phyloP scores from a whole-genome alignment of 2,888 invertebrate species.

The Lepidochitona cinerea region DNA sequence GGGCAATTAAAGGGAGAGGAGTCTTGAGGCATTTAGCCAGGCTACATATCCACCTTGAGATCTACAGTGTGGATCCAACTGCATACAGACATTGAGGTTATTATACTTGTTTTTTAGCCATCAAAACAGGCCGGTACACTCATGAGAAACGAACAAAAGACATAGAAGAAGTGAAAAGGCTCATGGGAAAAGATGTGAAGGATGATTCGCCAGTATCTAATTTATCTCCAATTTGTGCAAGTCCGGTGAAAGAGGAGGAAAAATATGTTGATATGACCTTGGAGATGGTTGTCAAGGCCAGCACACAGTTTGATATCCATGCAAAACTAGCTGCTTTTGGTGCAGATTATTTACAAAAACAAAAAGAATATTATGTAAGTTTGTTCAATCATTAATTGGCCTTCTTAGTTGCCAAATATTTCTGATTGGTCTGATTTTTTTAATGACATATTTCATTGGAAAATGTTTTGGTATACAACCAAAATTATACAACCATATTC shows the following conservation, averaged over 20 bases:
- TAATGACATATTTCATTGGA: too few species aligned
- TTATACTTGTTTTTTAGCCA: constrained; percentile 56
- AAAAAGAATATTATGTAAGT: constrained; percentile 29
- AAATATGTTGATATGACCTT: constrained; percentile 9
- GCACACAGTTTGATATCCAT: constrained; percentile 9
- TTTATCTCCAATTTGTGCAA: background rate
- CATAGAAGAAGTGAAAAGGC: constrained; percentile 60
- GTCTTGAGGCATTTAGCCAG: too few species aligned
- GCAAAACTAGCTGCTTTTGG: constrained; percentile 22
- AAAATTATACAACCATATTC: too few species aligned
- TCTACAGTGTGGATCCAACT: too few species aligned
- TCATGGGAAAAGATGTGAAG: constrained; percentile 24
- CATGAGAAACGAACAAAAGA: constrained; percentile 63
- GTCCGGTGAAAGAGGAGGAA: background rate
- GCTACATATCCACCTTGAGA: too few species aligned
- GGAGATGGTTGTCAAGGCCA: constrained; percentile 11
- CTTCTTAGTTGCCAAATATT: too few species aligned
- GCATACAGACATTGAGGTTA: background rate
- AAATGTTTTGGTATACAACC: too few species aligned
- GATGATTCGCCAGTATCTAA: background rate
- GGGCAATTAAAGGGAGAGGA: too few species aligned
- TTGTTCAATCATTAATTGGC: too few species aligned
- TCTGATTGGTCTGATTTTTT: too few species aligned
- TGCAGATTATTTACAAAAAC: constrained; percentile 15
- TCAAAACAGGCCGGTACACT: constrained; percentile 67